phyloP scores from a whole-genome alignment of 1,140 invertebrate species.

The Panonychus citri region DNA sequence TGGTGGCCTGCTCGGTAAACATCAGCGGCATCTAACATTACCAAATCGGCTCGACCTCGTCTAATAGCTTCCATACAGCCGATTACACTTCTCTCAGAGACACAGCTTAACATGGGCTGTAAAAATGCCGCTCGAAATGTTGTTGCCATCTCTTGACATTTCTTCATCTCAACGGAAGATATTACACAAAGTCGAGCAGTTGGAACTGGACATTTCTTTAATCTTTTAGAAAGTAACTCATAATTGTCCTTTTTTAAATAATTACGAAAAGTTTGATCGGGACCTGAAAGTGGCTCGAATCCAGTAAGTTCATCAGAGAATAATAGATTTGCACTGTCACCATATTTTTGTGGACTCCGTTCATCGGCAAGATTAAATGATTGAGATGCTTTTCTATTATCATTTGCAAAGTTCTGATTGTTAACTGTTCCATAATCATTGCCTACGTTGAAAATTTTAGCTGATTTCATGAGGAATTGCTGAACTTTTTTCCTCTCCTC shows the following conservation, averaged over 20 bases:
- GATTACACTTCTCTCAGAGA: constrained; percentile 55
- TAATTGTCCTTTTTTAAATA: constrained; percentile 13
- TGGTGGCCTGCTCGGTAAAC: constrained; percentile 63
- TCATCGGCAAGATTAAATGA: background rate
- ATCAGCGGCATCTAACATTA: constrained; percentile 73
- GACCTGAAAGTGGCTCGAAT: constrained; percentile 14
- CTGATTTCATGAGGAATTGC: constrained; percentile 18
- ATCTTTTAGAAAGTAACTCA: constrained; percentile 13
- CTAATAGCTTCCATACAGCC: constrained; percentile 55
- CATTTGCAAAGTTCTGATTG: background rate
- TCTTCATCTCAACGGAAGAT: constrained; percentile 63
- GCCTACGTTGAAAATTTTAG: background rate
- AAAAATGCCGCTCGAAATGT: constrained; percentile 62
- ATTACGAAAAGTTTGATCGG: constrained; percentile 16
- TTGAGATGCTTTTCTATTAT: background rate
- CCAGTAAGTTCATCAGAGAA: constrained; percentile 17
- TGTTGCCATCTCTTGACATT: constrained; percentile 80
- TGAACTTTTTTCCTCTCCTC: constrained; percentile 34
- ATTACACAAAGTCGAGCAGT: constrained; percentile 65
- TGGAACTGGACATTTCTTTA: constrained; percentile 52
- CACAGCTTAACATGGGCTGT: constrained; percentile 65
- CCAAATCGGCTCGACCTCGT: constrained; percentile 45
- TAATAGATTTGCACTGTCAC: constrained; percentile 25
- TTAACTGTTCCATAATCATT: background rate
- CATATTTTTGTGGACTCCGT: constrained; percentile 30